These are phyloP conservation scores for Drosophila athabasca DNA, from an alignment of 1,140 invertebrate genomes.

Conservation along the genomic window DNA sequence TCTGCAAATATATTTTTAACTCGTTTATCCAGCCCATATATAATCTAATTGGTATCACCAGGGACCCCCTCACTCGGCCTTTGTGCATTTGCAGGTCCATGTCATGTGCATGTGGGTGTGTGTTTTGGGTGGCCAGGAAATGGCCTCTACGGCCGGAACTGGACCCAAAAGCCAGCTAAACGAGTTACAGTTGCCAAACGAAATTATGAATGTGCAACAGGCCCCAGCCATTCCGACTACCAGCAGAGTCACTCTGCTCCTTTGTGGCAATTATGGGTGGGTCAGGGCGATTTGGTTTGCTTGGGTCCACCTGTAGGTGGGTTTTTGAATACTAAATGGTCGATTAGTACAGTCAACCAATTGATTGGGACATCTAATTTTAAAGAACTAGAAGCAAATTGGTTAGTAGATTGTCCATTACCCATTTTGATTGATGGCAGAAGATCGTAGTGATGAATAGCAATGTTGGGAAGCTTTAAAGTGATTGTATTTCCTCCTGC, in stretches of 20 bases:
- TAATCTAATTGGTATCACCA: conserved; percentile 57
- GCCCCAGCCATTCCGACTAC: background rate
- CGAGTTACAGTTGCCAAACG: conserved; percentile 54
- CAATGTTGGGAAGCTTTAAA: too few species aligned
- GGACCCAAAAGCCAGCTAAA: conserved; percentile 23
- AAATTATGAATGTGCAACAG: conserved; percentile 52
- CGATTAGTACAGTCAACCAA: too few species aligned
- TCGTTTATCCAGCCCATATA: conserved; percentile 56
- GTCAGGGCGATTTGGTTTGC: too few species aligned
- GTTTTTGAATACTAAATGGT: too few species aligned
- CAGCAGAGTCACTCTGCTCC: background rate
- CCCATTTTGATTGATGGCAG: too few species aligned
- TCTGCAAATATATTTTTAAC: conserved; percentile 71
- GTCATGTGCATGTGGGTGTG: background rate
- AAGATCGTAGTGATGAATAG: too few species aligned
- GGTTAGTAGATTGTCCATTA: too few species aligned
- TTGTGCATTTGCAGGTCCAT: too few species aligned
- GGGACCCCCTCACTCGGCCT: background rate
- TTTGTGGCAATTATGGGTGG: conserved; percentile 10
- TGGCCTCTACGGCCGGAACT: conserved; percentile 45
- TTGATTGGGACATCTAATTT: too few species aligned
- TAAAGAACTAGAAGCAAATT: too few species aligned
- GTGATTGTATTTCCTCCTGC: too few species aligned
- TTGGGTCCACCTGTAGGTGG: too few species aligned
- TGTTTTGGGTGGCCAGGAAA: conserved; percentile 31